Evolutionary conservation across 2,888 invertebrate genomes (phyloP).

Genomic region (Phorcus lineatus): DNA sequence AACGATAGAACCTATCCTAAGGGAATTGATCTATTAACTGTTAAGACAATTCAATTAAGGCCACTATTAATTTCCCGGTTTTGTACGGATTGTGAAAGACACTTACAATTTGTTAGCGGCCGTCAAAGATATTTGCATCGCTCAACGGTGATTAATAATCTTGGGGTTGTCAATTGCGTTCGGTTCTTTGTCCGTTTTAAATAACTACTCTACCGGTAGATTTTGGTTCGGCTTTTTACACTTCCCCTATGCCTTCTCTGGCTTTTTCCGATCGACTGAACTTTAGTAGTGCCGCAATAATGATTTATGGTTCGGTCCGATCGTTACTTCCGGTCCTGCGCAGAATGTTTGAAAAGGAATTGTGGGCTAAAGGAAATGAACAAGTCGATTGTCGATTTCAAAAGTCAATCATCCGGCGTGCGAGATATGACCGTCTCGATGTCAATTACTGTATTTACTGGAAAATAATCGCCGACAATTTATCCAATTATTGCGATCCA

Average conservation of each 20-base stretch:
- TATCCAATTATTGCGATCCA: constrained; percentile 27
- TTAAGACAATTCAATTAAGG: constrained; percentile 15
- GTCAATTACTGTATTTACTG: constrained; percentile 30
- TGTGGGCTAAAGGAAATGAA: constrained; percentile 25
- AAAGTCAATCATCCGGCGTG: constrained; percentile 27
- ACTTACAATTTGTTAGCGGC: constrained; percentile 13
- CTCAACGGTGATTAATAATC: constrained; percentile 5
- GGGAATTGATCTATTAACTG: constrained; percentile 8
- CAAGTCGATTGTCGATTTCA: constrained; percentile 31
- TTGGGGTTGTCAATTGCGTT: background rate
- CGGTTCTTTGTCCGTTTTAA: constrained; percentile 11
- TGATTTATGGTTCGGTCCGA: constrained; percentile 13
- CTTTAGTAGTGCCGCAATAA: constrained; percentile 4
- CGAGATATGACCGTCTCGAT: constrained; percentile 25
- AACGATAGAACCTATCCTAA: background rate
- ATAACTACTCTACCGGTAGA: constrained; percentile 13
- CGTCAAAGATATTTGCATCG: constrained; percentile 13
- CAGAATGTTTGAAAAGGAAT: constrained; percentile 13
- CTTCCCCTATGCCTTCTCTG: background rate
- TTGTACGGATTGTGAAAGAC: constrained; percentile 13
- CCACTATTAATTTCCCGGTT: constrained; percentile 13
- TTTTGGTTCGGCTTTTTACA: constrained; percentile 4
- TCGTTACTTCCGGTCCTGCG: background rate
- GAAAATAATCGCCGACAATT: constrained; percentile 31
- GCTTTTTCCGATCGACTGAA: background rate